phyloP scores from a whole-genome alignment of 1,140 invertebrate genomes.

The Helicorthomorpha holstii region DNA sequence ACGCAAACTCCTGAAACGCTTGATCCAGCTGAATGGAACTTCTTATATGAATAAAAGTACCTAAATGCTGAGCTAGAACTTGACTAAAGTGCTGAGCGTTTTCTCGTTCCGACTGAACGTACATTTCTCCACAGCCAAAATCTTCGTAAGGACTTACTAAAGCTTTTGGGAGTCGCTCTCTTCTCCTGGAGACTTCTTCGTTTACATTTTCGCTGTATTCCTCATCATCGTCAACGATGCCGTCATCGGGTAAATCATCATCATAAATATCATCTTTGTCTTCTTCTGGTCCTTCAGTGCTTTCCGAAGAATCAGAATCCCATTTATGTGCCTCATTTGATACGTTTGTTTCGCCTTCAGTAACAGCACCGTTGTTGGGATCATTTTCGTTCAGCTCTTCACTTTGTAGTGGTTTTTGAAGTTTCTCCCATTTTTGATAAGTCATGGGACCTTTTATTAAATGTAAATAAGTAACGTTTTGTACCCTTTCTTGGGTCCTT shows the following conservation, averaged over 20 bases:
- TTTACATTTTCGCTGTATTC: no score
- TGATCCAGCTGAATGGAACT: slow-evolving; percentile 73
- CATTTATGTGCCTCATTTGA: no score
- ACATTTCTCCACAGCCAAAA: slow-evolving; percentile 43
- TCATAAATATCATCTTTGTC: slow-evolving; percentile 18
- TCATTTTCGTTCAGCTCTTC: no score
- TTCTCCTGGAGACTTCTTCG: slow-evolving; percentile 17
- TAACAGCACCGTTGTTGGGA: no score
- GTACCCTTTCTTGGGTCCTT: no score
- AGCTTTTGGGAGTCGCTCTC: slow-evolving; percentile 43
- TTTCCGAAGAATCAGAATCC: slow-evolving; percentile 33
- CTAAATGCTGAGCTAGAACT: slow-evolving; percentile 48
- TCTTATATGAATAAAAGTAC: slow-evolving; percentile 45
- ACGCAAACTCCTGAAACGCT: slow-evolving; percentile 74
- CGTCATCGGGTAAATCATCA: slow-evolving; percentile 12
- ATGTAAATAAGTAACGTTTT: no score
- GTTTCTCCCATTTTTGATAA: slow-evolving; percentile 53
- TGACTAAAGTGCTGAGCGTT: slow-evolving; percentile 59
- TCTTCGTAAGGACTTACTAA: slow-evolving; percentile 23
- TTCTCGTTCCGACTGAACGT: slow-evolving; percentile 52
- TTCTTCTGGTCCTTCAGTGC: slow-evolving; percentile 53
- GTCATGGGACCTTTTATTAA: slow-evolving; percentile 56
- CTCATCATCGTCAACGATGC: background rate
- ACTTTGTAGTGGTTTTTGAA: background rate
- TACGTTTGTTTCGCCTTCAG: no score